phyloP scores from a whole-genome alignment of 2,113 vertebrate species.

The Smithornis capensis region DNA sequence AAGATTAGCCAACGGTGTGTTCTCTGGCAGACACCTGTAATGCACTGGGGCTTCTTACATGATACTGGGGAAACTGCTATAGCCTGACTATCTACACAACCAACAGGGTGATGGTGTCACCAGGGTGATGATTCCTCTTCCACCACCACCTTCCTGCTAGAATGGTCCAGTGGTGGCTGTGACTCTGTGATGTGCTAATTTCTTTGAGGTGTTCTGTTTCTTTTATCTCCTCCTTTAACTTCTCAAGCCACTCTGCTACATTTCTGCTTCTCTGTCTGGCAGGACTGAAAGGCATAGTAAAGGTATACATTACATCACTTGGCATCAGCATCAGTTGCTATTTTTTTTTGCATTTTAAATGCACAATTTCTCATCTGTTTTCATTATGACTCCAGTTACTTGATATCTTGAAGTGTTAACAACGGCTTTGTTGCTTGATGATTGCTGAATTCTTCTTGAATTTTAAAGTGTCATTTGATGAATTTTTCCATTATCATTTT shows the following conservation, averaged over 20 bases:
- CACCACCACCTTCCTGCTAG: background rate
- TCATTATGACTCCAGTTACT: background rate
- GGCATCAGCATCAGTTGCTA: background rate
- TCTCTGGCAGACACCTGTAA: background rate
- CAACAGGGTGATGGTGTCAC: background rate
- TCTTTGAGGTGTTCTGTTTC: background rate
- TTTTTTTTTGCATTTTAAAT: background rate
- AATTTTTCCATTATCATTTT: background rate
- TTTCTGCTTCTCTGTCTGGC: background rate
- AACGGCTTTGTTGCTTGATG: background rate
- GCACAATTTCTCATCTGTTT: background rate
- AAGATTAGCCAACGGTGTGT: background rate
- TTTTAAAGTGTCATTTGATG: background rate
- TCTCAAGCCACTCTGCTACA: background rate
- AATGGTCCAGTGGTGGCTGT: accelerated
- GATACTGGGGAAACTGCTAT: background rate
- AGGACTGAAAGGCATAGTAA: background rate
- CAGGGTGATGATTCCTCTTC: background rate
- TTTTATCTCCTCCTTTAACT: background rate
- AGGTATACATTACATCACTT: background rate
- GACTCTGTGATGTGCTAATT: background rate
- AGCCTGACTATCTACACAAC: background rate
- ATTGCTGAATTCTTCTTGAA: background rate
- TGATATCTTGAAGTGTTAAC: background rate
- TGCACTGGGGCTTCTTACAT: background rate